These are phyloP conservation scores for Allygus modestus DNA, from an alignment of 2,888 invertebrate genomes.

Conservation along the genomic window DNA sequence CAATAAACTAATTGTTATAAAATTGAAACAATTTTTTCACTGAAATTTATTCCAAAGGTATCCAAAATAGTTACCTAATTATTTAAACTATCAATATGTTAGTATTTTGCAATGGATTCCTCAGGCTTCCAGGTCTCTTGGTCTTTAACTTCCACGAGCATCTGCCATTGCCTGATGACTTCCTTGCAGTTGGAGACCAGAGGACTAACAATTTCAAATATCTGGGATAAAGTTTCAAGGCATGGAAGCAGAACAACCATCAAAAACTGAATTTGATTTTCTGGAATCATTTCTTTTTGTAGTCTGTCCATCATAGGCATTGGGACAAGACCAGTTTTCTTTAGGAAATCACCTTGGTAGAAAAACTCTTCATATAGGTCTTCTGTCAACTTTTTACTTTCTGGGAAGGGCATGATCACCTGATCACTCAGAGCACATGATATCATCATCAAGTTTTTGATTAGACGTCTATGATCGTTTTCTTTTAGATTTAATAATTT, in stretches of 20 bases:
- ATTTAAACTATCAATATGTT: too few relatives aligned
- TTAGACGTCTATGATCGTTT: conserved; percentile 76
- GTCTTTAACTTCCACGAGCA: conserved; percentile 11
- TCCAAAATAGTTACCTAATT: too few relatives aligned
- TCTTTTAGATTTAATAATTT: conserved; percentile 77
- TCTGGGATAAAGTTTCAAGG: conserved; percentile 71
- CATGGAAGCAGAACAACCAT: conserved; percentile 80
- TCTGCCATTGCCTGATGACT: not conserved
- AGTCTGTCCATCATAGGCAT: conserved; percentile 82
- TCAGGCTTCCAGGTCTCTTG: conserved; percentile 21
- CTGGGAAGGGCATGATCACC: conserved; percentile 78
- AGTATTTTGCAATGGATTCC: not conserved
- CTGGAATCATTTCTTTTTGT: conserved; percentile 78
- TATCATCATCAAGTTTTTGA: conserved; percentile 80
- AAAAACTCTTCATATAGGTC: conserved; percentile 79
- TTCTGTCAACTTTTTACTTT: conserved; percentile 77
- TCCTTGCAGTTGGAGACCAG: conserved; percentile 2
- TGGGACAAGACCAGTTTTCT: conserved; percentile 78
- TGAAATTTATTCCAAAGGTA: too few relatives aligned
- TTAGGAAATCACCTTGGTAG: conserved; percentile 79
- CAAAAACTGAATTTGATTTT: conserved; percentile 81
- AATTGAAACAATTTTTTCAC: too few relatives aligned
- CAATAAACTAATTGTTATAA: too few relatives aligned
- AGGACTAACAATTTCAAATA: not conserved
- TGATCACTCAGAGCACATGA: conserved; percentile 80